Conservation (phyloP, 2,888 invertebrate species). For the Oasisia sp. region DNA sequence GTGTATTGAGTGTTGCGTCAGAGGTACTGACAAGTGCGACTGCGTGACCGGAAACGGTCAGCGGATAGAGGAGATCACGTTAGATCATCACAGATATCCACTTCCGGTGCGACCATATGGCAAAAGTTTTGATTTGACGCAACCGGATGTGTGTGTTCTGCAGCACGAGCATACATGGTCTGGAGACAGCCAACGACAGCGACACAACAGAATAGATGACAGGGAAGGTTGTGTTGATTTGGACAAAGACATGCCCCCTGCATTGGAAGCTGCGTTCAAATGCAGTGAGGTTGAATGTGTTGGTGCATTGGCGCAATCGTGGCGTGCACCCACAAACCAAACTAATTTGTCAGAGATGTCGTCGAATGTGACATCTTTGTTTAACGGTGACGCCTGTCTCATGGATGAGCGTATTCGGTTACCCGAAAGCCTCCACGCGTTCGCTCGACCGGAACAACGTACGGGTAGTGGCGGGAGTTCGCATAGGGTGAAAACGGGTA, state of each 20-base stretch:
- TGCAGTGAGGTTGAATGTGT: neutral
- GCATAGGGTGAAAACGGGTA: neutral
- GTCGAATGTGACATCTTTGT: neutral
- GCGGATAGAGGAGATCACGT: neutral
- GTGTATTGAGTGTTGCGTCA: neutral
- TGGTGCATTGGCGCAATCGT: neutral
- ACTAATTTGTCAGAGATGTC: neutral
- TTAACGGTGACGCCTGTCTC: neutral
- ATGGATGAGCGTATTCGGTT: neutral
- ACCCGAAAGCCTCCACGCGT: neutral
- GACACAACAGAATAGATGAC: neutral
- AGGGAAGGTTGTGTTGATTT: neutral
- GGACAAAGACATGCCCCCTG: neutral
- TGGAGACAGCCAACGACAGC: neutral
- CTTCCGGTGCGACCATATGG: neutral
- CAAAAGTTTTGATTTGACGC: neutral
- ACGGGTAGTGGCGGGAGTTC: neutral
- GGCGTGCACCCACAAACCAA: neutral
- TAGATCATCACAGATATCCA: neutral
- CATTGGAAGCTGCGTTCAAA: neutral
- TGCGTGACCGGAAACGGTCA: neutral
- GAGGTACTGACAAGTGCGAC: neutral
- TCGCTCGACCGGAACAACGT: neutral
- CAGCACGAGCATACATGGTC: neutral
- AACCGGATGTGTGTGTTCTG: neutral